phyloP scores from a whole-genome alignment of 2,797 vertebrate genomes.

The Ibycter americanus region DNA sequence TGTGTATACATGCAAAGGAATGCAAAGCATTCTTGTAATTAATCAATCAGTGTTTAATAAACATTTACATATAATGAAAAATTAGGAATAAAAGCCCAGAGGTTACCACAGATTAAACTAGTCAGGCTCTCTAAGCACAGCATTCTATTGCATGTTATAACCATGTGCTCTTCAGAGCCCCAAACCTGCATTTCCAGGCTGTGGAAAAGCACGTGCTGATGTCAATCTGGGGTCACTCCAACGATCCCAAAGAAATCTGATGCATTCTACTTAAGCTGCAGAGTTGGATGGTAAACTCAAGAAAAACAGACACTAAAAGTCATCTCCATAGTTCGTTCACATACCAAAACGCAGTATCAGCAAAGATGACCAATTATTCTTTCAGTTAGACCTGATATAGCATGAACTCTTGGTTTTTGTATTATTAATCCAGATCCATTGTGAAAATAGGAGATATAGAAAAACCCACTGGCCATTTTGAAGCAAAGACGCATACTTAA shows the following conservation, averaged over 20 bases:
- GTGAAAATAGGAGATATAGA: not conserved
- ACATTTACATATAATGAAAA: not conserved
- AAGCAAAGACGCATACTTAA: not conserved
- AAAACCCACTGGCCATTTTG: not conserved
- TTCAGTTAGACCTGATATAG: not conserved
- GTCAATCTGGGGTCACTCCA: not conserved
- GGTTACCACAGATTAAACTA: not conserved
- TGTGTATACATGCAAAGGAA: slow-evolving; percentile 56
- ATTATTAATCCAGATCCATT: not conserved
- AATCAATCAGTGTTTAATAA: slow-evolving; percentile 3
- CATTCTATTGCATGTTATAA: not conserved
- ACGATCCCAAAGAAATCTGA: not conserved
- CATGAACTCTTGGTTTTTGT: not conserved
- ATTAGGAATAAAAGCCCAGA: not conserved
- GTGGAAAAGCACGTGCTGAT: not conserved
- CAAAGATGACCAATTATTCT: not conserved
- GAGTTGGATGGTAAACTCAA: not conserved
- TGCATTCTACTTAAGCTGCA: not conserved
- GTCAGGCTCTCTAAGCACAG: not conserved
- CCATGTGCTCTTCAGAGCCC: not conserved
- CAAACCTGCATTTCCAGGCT: not conserved
- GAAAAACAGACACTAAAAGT: not conserved
- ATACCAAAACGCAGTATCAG: not conserved
- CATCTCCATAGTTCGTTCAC: not conserved
- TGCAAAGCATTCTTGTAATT: slow-evolving; percentile 45